Evolutionary conservation across 2,888 invertebrate species (phyloP).

Genomic region (Drosophila quinaria): DNA sequence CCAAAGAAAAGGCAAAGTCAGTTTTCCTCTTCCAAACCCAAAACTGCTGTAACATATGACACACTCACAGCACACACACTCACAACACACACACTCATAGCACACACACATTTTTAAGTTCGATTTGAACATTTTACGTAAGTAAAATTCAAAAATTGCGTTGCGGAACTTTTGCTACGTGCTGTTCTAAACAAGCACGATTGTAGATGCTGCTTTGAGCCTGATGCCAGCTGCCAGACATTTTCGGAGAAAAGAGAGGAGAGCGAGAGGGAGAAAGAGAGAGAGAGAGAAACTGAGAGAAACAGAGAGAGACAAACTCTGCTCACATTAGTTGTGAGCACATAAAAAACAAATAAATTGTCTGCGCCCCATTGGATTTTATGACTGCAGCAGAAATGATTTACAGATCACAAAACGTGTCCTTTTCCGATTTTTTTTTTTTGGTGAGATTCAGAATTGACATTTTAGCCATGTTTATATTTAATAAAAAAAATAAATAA

Average conservation of each 20-base stretch:
- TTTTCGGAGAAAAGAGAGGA: neutral
- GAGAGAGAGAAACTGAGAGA: too few relatives aligned
- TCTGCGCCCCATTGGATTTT: slow-evolving; percentile 78
- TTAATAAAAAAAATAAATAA: slow-evolving; percentile 52
- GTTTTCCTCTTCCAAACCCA: slow-evolving; percentile 21
- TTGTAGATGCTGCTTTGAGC: slow-evolving; percentile 26
- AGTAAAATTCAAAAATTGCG: slow-evolving; percentile 71
- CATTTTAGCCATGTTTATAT: slow-evolving; percentile 40
- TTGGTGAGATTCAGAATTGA: slow-evolving; percentile 27
- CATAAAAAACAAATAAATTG: slow-evolving; percentile 79
- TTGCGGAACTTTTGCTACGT: slow-evolving; percentile 76
- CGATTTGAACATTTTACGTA: slow-evolving; percentile 66
- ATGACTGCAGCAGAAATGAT: slow-evolving; percentile 81
- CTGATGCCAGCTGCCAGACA: slow-evolving; percentile 38
- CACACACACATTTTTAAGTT: slow-evolving; percentile 30
- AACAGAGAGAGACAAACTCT: neutral
- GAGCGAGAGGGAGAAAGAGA: neutral
- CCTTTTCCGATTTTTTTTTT: slow-evolving; percentile 6
- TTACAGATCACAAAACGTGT: slow-evolving; percentile 42
- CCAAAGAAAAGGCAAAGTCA: slow-evolving; percentile 70
- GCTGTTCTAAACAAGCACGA: slow-evolving; percentile 61
- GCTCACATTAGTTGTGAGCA: slow-evolving; percentile 72
- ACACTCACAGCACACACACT: slow-evolving; percentile 33
- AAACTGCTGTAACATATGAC: slow-evolving; percentile 57
- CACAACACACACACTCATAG: slow-evolving; percentile 2